Evolutionary conservation across 37 sponge, comb jelly and placozoan genomes (phyloP), one percentile per base, ranked within the genome.

Genomic region (Beroe forskalii): DNA sequence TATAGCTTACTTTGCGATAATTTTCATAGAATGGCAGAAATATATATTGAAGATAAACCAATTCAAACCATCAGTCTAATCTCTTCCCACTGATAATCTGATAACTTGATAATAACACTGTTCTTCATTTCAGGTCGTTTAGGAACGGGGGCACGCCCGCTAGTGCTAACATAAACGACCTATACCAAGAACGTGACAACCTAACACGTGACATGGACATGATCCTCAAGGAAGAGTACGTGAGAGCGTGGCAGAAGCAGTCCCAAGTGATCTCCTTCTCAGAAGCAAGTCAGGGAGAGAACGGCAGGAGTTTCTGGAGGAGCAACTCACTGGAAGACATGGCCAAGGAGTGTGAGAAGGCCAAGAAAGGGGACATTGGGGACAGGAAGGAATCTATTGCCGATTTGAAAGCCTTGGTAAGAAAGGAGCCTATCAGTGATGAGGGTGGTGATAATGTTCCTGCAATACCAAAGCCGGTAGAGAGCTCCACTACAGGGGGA

Each of bases 241-340:
- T 69, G 17, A 69, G 72, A 37, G 37, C 35, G 38, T 69, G 72
- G 72, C 72, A 69, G 32, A 31, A 36, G 17, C 72, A 69, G 32
- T 31, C 72, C 2, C 72, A 69, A 36, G 72, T 69, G 1, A 69
- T 69, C 72, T 69, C 72, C 38, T 69, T 33, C 38, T 69, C 72
- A 36, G 72, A 12, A 3, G 72, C 72, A 28, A 19, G 14, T 2
- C 35, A 69, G 55, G 55, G 55, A 48, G 6, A 6, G 12, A 48
- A 6, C 12, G 12, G 12, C 12, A 48, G 55, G 12, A 48, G 55
- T 12, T 17, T 17, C 55, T 48, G 55, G 55, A 48, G 55, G 12
- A 6, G 55, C 12, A 12, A 48, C 6, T 48, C 55, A 12, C 12
- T 48, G 12, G 55, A 48, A 12, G 55, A 48, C 12, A 48, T 48